Evolutionary conservation across 2,797 vertebrate species (phyloP).

Genomic region (Sebastolobus altivelis): DNA sequence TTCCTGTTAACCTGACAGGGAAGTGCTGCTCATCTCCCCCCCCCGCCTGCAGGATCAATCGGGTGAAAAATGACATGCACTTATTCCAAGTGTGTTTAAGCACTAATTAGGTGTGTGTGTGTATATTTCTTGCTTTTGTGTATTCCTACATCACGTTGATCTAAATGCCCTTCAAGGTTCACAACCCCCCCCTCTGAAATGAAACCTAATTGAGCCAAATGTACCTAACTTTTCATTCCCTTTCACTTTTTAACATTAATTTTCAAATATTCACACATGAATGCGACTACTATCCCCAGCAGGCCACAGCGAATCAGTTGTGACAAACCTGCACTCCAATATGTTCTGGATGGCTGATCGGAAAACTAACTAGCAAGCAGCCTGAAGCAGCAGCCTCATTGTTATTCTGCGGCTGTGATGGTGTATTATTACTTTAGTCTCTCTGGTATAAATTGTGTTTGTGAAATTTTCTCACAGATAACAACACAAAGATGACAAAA

Average conservation of each 20-base stretch:
- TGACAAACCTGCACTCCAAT: slow-evolving; percentile 13
- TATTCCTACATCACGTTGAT: background rate
- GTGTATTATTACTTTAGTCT: slow-evolving; percentile 19
- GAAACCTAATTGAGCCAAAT: slow-evolving; percentile 1
- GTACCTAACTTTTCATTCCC: slow-evolving; percentile 10
- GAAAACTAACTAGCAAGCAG: slow-evolving; percentile 24
- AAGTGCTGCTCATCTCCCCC: background rate
- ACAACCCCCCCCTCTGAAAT: background rate
- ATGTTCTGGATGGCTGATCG: slow-evolving; percentile 45
- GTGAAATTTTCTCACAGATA: background rate
- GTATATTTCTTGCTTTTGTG: background rate
- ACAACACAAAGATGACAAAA: slow-evolving; percentile 1
- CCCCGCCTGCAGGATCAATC: slow-evolving; percentile 9
- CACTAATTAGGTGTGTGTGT: background rate
- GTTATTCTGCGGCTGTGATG: slow-evolving; percentile 21
- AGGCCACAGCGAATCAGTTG: slow-evolving; percentile 26
- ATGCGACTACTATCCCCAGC: slow-evolving; percentile 4
- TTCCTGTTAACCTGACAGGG: background rate
- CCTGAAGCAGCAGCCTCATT: slow-evolving; percentile 21
- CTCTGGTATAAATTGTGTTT: slow-evolving; percentile 1
- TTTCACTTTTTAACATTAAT: slow-evolving; percentile 13
- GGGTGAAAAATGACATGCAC: slow-evolving; percentile 11
- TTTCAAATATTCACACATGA: slow-evolving; percentile 31
- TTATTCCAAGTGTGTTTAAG: background rate
- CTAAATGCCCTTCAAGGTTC: slow-evolving; percentile 21